Evolutionary conservation across 2,797 vertebrate species (phyloP).

Genomic region (Sibirionetta formosa): DNA sequence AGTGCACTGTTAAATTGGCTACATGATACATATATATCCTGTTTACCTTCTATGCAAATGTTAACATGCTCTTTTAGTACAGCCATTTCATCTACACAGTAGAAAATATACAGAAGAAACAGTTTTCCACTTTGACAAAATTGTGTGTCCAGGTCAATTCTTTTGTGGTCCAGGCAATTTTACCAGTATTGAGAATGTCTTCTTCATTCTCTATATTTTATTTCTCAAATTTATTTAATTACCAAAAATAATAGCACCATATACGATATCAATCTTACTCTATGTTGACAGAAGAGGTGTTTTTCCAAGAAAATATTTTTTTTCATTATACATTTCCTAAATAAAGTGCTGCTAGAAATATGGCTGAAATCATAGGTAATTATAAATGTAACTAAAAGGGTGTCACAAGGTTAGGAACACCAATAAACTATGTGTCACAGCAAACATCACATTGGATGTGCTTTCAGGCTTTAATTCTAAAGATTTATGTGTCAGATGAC

Average conservation of each 20-base stretch:
- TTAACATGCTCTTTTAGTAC: slow-evolving; percentile 3
- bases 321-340: background rate
- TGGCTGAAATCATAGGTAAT: slow-evolving; percentile 30
- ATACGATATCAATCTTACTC: background rate
- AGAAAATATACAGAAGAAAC: background rate
- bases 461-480: slow-evolving; percentile 61
- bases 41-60: slow-evolving; percentile 26
- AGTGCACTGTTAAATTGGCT: background rate
- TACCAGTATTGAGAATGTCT: background rate
- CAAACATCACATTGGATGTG: slow-evolving; percentile 38
- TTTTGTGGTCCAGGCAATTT: background rate
- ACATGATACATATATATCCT: background rate
- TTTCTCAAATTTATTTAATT: slow-evolving; percentile 16
- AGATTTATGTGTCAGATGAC: slow-evolving; percentile 55
- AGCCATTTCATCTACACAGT: background rate
- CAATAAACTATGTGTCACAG: slow-evolving; percentile 51
- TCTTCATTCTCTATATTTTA: background rate
- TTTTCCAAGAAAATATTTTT: background rate
- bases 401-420: slow-evolving; percentile 22
- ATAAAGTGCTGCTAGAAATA: background rate
- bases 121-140: slow-evolving; percentile 24
- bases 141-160: background rate
- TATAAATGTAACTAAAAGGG: slow-evolving; percentile 31
- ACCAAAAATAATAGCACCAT: background rate
- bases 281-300: background rate